Evolutionary conservation across 1,140 invertebrate species (phyloP).

Genomic region (Euura saliciscinereae): DNA sequence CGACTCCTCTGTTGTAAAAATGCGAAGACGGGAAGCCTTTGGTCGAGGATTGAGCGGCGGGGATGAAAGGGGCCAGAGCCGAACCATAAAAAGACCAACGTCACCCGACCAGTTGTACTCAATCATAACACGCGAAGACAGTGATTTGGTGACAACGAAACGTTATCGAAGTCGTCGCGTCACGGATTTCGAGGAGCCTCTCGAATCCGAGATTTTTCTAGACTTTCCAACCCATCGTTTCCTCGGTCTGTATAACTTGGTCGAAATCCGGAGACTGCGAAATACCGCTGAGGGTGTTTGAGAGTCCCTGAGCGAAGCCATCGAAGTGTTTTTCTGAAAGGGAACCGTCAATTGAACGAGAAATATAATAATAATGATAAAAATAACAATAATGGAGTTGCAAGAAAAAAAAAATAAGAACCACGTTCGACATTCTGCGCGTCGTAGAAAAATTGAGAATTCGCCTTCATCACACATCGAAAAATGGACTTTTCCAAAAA

Average conservation of each 20-base stretch:
- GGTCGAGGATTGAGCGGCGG: background rate
- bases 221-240: too few relatives aligned
- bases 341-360: background rate
- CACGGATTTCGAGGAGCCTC: too few relatives aligned
- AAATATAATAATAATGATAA: conserved; percentile 6
- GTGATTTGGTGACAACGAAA: too few relatives aligned
- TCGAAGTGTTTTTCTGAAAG: conserved; percentile 1
- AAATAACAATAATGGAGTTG: background rate
- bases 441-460: too few relatives aligned
- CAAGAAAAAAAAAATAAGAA: too few relatives aligned
- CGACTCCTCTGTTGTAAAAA: conserved; percentile 14
- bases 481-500: too few relatives aligned
- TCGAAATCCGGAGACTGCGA: too few relatives aligned
- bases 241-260: too few relatives aligned
- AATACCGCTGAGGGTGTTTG: background rate
- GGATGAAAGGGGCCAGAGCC: background rate
- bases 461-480: too few relatives aligned
- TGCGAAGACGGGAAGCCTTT: conserved; percentile 8
- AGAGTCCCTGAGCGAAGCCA: background rate
- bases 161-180: too few relatives aligned
- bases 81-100: background rate
- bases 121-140: background rate
- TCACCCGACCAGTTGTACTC: background rate
- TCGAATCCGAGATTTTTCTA: too few relatives aligned
- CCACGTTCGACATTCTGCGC: too few relatives aligned